A percentile compares a stretch with the other conserved stretches of the same genome.
These are phyloP conservation scores for Astropecten irregularis DNA, from an alignment of 53 echinoderm and acorn worm genomes.

Conservation along the genomic window DNA sequence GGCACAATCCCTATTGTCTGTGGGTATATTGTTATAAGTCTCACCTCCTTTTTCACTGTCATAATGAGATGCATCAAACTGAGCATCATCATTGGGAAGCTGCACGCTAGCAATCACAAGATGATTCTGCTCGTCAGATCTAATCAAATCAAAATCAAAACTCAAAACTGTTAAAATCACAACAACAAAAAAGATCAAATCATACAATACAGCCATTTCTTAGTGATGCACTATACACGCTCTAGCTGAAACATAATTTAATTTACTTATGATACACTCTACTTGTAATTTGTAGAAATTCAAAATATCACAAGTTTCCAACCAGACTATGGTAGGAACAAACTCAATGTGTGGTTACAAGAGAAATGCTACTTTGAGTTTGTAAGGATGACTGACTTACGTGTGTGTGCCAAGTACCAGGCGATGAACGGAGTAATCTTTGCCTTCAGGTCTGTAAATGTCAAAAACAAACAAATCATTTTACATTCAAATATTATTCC, in stretches of 20 bases:
- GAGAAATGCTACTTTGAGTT: no score
- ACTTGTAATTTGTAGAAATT: no score
- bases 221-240: no score
- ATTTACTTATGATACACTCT: no score
- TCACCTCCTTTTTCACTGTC: slow-evolving; percentile 99
- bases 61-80: slow-evolving; percentile 95
- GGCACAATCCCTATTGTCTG: no score
- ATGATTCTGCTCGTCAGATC: slow-evolving; percentile 99
- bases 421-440: slow-evolving; percentile 94
- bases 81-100: slow-evolving; percentile 95
- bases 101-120: slow-evolving; percentile 98
- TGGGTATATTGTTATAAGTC: no score
- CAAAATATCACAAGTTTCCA: no score
- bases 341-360: no score
- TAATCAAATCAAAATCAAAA: not conserved
- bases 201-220: no score
- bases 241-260: no score
- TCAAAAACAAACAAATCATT: not conserved
- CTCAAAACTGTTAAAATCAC: not conserved
- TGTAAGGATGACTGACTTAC: slow-evolving; percentile 80
- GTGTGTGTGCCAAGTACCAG: slow-evolving; percentile 97
- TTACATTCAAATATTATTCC: not conserved
- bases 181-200: not conserved
- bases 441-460: slow-evolving; percentile 83
- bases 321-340: no score